These are phyloP conservation scores for Alviniconcha marisindica DNA, from an alignment of 1,140 invertebrate genomes.

Conservation along the genomic window DNA sequence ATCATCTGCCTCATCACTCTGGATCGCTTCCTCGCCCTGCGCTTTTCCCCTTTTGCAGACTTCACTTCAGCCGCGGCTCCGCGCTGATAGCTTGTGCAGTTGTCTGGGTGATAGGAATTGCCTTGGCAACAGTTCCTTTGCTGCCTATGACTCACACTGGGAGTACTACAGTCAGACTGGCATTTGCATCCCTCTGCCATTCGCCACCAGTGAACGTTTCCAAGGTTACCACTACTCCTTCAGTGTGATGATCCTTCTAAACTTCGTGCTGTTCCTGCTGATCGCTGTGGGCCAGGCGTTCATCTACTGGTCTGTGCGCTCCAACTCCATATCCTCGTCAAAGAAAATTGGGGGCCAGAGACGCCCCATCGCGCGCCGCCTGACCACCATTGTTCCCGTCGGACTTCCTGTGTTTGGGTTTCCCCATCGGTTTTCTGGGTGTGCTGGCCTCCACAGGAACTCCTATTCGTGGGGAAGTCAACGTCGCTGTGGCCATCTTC, in stretches of 20 bases:
- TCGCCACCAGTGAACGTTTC: conserved; percentile 26
- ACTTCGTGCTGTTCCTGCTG: conserved; percentile 44
- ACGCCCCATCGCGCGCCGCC: conserved; percentile 40
- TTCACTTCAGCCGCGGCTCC: neutral
- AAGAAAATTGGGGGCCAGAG: conserved; percentile 28
- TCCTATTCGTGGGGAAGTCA: conserved; percentile 50
- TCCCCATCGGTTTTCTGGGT: conserved; percentile 32
- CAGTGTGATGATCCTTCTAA: conserved; percentile 53
- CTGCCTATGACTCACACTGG: conserved; percentile 39
- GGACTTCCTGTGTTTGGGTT: conserved; percentile 43
- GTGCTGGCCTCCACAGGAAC: conserved; percentile 45
- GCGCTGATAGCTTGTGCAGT: conserved; percentile 27
- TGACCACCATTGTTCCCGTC: conserved; percentile 46
- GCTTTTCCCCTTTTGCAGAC: conserved; percentile 31
- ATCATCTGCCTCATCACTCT: conserved; percentile 54
- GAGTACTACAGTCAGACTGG: conserved; percentile 52
- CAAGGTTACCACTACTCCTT: conserved; percentile 51
- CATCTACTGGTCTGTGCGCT: conserved; percentile 36
- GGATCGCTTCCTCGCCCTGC: conserved; percentile 51
- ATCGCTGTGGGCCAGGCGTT: conserved; percentile 50
- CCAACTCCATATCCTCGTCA: conserved; percentile 1
- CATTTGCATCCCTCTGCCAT: conserved; percentile 54
- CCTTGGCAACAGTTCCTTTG: conserved; percentile 40
- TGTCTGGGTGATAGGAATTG: conserved; percentile 34
- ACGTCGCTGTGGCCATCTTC: conserved; percentile 52